phyloP scores from a whole-genome alignment of 2,113 vertebrate genomes.

The Trichomycterus rosablanca region DNA sequence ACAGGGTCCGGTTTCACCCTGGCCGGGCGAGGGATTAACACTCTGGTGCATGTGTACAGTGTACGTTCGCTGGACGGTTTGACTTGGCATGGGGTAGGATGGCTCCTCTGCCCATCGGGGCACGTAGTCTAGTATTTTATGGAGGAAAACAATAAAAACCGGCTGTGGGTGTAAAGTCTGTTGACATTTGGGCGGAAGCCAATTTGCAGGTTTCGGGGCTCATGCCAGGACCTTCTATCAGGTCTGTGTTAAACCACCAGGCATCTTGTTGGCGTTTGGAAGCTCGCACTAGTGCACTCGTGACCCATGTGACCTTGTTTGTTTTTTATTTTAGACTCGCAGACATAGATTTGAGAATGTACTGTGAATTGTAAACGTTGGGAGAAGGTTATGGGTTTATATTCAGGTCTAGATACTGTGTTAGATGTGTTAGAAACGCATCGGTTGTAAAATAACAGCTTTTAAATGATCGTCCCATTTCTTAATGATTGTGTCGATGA shows the following conservation, averaged over 20 bases:
- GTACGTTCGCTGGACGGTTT: slow-evolving; percentile 57
- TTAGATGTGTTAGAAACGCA: slow-evolving; percentile 39
- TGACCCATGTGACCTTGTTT: slow-evolving; percentile 36
- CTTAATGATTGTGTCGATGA: no score
- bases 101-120: slow-evolving; percentile 46
- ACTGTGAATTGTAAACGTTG: slow-evolving; percentile 44
- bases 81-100: slow-evolving; percentile 57
- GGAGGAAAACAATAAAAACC: slow-evolving; percentile 62
- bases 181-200: slow-evolving; percentile 54
- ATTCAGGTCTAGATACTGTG: slow-evolving; percentile 27
- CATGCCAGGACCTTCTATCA: slow-evolving; percentile 42
- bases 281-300: slow-evolving; percentile 28
- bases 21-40: slow-evolving; percentile 46
- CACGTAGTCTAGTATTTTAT: slow-evolving; percentile 49
- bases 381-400: slow-evolving; percentile 21
- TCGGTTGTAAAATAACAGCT: slow-evolving; percentile 3
- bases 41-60: slow-evolving; percentile 49
- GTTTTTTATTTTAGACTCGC: slow-evolving; percentile 28
- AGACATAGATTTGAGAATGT: slow-evolving; percentile 38
- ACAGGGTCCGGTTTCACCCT: slow-evolving; percentile 52
- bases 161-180: slow-evolving; percentile 54
- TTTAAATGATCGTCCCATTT: slow-evolving; percentile 10
- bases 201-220: slow-evolving; percentile 38
- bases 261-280: slow-evolving; percentile 30
- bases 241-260: slow-evolving; percentile 34